phyloP scores from a whole-genome alignment of 2,888 invertebrate genomes.

The Heliconius cydno region DNA sequence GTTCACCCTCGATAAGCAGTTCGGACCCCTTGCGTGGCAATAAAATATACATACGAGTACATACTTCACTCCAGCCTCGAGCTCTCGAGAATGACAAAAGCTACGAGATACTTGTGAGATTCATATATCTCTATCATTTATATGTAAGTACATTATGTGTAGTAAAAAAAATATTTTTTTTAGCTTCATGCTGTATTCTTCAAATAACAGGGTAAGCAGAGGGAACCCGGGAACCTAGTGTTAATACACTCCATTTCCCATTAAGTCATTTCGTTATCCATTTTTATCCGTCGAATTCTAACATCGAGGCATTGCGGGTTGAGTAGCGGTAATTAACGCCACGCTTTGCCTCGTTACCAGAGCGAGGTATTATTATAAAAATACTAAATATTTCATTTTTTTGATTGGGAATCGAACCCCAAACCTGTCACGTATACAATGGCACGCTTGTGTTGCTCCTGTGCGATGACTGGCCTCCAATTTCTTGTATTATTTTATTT shows the following conservation, averaged over 20 bases:
- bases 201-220: too few relatives aligned
- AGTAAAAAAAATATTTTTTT: too few relatives aligned
- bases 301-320: background rate
- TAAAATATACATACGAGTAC: constrained; percentile 56
- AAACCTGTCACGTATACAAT: background rate
- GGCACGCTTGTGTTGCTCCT: too few relatives aligned
- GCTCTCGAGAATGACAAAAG: constrained; percentile 55
- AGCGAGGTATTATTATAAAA: background rate
- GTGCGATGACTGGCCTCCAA: too few relatives aligned
- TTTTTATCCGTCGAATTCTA: too few relatives aligned
- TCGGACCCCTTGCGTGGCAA: constrained; percentile 47
- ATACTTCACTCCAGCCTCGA: constrained; percentile 48
- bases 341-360: too few relatives aligned
- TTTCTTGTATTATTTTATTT: background rate
- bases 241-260: too few relatives aligned
- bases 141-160: too few relatives aligned
- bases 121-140: background rate
- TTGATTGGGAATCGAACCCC: too few relatives aligned
- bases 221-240: too few relatives aligned
- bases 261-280: too few relatives aligned
- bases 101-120: constrained; percentile 37
- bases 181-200: too few relatives aligned
- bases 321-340: background rate
- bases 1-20: constrained; percentile 37
- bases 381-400: background rate